Conservation (phyloP, 2,888 invertebrate species). For the Apodemia duryi region DNA sequence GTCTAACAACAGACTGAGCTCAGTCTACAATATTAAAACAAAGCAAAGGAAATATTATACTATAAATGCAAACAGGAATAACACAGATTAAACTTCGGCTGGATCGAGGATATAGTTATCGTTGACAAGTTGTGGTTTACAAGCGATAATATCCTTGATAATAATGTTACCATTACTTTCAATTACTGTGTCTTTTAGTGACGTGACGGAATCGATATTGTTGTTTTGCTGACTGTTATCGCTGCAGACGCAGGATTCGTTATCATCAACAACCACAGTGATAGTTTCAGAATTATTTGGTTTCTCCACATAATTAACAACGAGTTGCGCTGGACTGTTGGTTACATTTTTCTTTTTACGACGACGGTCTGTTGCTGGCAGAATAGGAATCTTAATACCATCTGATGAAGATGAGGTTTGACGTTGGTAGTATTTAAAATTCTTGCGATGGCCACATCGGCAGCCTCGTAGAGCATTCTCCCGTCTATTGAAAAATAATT, state of each 20-base stretch:
- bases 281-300: conserved; percentile 35
- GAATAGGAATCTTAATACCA: conserved; percentile 32
- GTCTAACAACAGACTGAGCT: conserved; percentile 1
- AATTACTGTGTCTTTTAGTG: conserved; percentile 40
- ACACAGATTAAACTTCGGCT: conserved; percentile 47
- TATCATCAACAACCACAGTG: conserved; percentile 34
- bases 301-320: conserved; percentile 41
- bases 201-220: conserved; percentile 36
- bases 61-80: background rate
- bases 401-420: conserved; percentile 62
- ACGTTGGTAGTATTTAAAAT: conserved; percentile 44
- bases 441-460: conserved; percentile 53
- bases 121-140: conserved; percentile 31
- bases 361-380: conserved; percentile 30
- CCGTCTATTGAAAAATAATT: conserved; percentile 35
- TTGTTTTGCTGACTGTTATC: conserved; percentile 41
- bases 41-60: background rate
- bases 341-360: conserved; percentile 38
- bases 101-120: conserved; percentile 42
- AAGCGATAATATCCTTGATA: conserved; percentile 29
- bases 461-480: conserved; percentile 52
- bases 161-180: conserved; percentile 56
- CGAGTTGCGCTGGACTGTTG: conserved; percentile 34
- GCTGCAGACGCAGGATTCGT: conserved; percentile 32
- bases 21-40: background rate